These are phyloP conservation scores for Hemibagrus wyckioides DNA, from an alignment of 2,113 vertebrate species.

Conservation along the genomic window DNA sequence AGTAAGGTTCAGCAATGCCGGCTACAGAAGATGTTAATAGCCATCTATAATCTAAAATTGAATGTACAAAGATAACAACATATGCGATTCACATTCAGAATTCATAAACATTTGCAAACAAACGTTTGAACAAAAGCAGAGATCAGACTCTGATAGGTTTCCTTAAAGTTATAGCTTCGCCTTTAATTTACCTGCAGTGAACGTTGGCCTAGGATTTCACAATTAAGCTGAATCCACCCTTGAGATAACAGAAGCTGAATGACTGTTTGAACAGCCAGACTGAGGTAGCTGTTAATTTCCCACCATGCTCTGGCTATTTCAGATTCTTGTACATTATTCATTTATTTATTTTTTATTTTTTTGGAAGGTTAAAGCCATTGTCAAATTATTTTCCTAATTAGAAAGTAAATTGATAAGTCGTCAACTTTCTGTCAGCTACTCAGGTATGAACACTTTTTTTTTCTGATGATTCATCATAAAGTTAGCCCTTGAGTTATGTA, in stretches of 20 bases:
- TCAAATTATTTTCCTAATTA: constrained; percentile 44
- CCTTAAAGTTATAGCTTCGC: neutral
- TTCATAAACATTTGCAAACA: neutral
- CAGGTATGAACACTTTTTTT: constrained; percentile 24
- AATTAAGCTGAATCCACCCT: neutral
- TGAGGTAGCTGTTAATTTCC: neutral
- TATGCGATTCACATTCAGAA: neutral
- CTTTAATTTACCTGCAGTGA: neutral
- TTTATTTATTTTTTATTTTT: constrained; percentile 27
- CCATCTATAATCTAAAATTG: neutral
- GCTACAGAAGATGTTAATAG: neutral
- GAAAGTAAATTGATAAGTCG: constrained; percentile 3
- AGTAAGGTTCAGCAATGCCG: neutral
- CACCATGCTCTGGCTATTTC: constrained; percentile 38
- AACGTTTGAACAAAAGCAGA: neutral
- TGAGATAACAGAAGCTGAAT: neutral
- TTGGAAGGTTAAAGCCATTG: constrained; percentile 43
- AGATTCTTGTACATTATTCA: too few relatives aligned
- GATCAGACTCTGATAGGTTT: neutral
- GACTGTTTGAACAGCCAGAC: neutral
- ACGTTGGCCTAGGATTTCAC: neutral
- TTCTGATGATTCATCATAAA: constrained; percentile 43
- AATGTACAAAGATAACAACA: neutral
- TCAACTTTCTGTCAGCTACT: neutral
- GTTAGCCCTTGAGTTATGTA: constrained; percentile 21